Base-by-base conservation (phyloP, 2,888 invertebrate species). In the Ophioninae sp. region DNA sequence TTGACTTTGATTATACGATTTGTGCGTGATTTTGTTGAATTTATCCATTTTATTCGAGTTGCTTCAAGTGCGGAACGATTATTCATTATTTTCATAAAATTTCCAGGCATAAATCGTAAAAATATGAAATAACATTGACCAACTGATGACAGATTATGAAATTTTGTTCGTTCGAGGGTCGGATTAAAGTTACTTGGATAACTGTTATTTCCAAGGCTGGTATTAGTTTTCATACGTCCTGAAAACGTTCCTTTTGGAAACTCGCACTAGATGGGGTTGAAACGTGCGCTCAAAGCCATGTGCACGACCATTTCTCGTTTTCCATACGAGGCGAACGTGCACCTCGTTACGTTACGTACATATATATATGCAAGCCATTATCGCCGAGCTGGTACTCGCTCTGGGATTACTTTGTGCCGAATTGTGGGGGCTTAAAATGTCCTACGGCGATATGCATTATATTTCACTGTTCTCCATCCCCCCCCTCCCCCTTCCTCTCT, bases 391-490 rank as follows among this genome's bases (percentile, higher is more conserved):
- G 56, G 59, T 17, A 62, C 68, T 80, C 74, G 50, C 69, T 69
- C 73, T 78, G 65, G 78, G 65, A 61, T 83, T 81, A 67, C 65
- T 59, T 67, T 67, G 70, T 74, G 65, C 80, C 50, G 23, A 74
- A 78, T 75, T 78, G 77, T 30, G n/a, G 59, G 75, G 7, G 67
- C 41, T 76, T 67, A 75, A 67, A 76, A 76, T 67, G 20, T 67
- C 67, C 67, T 59, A 67, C 76, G 76, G 41, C 59, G 76, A 59
- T 57, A 57, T 68, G 59, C 59, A 59, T 76, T 76, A 61, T 68
- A n/a, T 59, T 67, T 21, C 17, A 57, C 44, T 59, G 67, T 50
- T 68, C 75, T 75, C 30, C n/a, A 39, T 59, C 41, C 37, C 10
- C 21, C 23, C 13, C n/a, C 74, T 23, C 23, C 20, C 41, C 10